Evolutionary conservation across 2,113 vertebrate genomes (phyloP).

Genomic region (Halcyon malimbica): DNA sequence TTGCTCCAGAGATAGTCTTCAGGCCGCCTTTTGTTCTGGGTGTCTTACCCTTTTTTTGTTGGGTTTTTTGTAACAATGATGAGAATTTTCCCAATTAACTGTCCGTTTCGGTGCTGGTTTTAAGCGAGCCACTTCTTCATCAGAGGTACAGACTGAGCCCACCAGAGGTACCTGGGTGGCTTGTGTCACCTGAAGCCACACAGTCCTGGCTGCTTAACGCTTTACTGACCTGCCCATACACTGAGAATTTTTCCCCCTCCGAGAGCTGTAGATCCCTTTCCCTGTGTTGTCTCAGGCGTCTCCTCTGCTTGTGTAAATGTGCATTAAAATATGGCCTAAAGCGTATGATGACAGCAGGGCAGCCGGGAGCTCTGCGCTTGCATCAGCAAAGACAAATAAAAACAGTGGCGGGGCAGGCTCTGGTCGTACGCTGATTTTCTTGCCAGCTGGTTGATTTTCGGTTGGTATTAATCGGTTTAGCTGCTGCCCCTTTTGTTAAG

Average conservation of each 20-base stretch:
- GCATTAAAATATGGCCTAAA: not conserved
- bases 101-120: fast-evolving
- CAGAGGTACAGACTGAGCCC: not conserved
- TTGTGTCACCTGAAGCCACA: not conserved
- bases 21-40: not conserved
- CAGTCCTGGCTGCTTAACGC: not conserved
- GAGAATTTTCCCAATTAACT: not conserved
- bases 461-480: conserved; percentile 25
- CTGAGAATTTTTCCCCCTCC: not conserved
- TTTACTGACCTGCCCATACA: not conserved
- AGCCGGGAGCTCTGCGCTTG: fast-evolving
- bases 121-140: not conserved
- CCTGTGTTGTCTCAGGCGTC: fast-evolving
- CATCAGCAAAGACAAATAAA: not conserved
- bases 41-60: too few relatives aligned
- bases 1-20: fast-evolving
- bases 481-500: conserved; percentile 40
- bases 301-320: not conserved
- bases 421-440: not conserved
- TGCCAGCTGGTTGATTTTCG: not conserved
- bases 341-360: not conserved
- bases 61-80: fast-evolving
- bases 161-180: not conserved
- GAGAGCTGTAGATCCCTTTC: not conserved
- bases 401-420: not conserved